These are phyloP conservation scores for Peromyscus californicus DNA, from an alignment of 2,113 vertebrate species.

Conservation along the genomic window DNA sequence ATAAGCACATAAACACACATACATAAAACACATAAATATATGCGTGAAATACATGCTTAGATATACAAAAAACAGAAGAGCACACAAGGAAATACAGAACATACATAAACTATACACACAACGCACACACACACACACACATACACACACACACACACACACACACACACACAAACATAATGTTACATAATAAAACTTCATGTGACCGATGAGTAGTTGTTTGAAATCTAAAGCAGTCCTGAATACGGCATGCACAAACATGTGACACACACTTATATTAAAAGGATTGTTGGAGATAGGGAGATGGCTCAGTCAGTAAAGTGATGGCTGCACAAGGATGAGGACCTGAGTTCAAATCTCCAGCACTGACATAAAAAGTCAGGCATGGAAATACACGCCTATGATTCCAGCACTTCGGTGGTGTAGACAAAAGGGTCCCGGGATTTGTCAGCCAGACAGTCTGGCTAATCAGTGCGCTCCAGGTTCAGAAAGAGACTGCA, in stretches of 20 bases:
- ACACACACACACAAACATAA: neutral
- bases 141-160: no score
- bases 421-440: neutral
- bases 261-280: neutral
- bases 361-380: neutral
- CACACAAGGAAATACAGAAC: neutral
- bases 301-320: neutral
- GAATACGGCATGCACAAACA: neutral
- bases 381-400: neutral
- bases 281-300: neutral
- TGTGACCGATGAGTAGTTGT: neutral
- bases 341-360: neutral
- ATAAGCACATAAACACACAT: neutral
- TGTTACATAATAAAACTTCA: neutral
- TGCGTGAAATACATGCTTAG: neutral
- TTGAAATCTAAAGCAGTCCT: constrained; percentile 1
- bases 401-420: neutral
- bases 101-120: neutral
- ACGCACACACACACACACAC: neutral
- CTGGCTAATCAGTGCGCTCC: neutral
- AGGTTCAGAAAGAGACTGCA: neutral
- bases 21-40: neutral
- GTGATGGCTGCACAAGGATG: neutral
- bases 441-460: neutral
- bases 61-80: neutral